Base-by-base conservation (phyloP, 35 echinoderm and acorn worm genomes). In the Heliocidaris tuberculata region DNA sequence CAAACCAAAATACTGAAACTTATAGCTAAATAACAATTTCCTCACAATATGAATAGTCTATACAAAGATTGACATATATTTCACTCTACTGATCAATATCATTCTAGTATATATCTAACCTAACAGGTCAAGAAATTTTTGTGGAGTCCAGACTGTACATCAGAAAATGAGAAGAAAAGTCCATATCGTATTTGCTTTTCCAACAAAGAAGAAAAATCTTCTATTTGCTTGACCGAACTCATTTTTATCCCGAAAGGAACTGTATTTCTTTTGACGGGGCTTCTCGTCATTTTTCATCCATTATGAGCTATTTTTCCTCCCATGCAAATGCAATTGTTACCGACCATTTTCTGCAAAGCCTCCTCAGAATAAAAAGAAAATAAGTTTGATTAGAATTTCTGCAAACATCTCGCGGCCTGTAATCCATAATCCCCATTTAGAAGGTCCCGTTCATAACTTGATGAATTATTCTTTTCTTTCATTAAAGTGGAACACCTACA, bases 391-490 rank as follows among this genome's bases (percentile, higher is more conserved):
- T 89, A 89, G 31, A 89, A 47, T 42, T 89, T 47, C 87, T 89
- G 87, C 87, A 89, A 89, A 89, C 87, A 89, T 47, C 87, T 89
- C 19, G 32, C 16, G 29, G 87, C 87, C 47, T 48, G 31, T 27
- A 89, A 89, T 89, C 87, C 87, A 89, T 89, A 89, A 89, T 78
- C 65, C 65, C 65, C 65, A 78, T 78, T 78, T n/a, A 78, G 65
- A 78, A 78, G 65, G 65, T 78, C 17, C 27, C 21, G 65, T 78
- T 78, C 65, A 78, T n/a, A 78, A 78, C 21, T 78, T 3, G 2
- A 56, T 78, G 65, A 78, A 78, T 78, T 78, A 19, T 78, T 78
- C 65, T 78, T 42, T 42, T 19, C 59, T 78, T n/a, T 78, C 65
- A 78, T 8, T 78, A 78, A 78, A 27, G 15, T 78, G 65, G 65